Percentiles rank a stretch among this genome's conserved stretches.
Conservation (phyloP, 2,888 invertebrate genomes). For the Automeris io region DNA sequence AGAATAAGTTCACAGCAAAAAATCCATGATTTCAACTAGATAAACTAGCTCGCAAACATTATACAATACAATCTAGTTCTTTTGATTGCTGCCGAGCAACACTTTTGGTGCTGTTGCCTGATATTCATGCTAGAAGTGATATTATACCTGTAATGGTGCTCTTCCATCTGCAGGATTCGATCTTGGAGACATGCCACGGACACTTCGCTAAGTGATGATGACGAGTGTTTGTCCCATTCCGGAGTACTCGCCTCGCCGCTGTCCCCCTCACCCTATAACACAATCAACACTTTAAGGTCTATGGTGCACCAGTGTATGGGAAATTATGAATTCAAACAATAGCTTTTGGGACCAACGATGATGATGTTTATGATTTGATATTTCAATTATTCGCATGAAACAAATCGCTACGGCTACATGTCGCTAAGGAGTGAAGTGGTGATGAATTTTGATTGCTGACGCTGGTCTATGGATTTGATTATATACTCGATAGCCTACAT, state of each 20-base stretch:
- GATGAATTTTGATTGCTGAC: too few relatives aligned
- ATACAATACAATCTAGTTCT: neutral
- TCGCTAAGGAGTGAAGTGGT: too few relatives aligned
- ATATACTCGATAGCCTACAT: too few relatives aligned
- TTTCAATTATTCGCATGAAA: too few relatives aligned
- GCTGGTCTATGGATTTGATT: too few relatives aligned
- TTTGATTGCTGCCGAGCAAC: neutral
- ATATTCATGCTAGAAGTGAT: neutral
- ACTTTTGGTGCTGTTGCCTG: neutral
- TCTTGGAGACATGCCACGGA: slow-evolving; percentile 96
- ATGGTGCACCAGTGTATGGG: too few relatives aligned
- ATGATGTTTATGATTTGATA: too few relatives aligned
- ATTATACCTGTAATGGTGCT: slow-evolving; percentile 85
- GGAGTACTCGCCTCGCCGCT: slow-evolving; percentile 85
- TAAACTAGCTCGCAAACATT: neutral
- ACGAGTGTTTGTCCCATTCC: slow-evolving; percentile 95
- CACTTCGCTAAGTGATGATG: slow-evolving; percentile 90
- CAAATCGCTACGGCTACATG: too few relatives aligned
- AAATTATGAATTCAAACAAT: too few relatives aligned
- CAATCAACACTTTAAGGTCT: neutral
- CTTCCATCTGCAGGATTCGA: slow-evolving; percentile 94
- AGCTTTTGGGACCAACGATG: too few relatives aligned
- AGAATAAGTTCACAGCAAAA: neutral
- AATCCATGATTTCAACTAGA: neutral
- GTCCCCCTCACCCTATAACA: slow-evolving; percentile 66